Base-by-base conservation (phyloP, 2,888 invertebrate genomes). In the Phortica okadai region DNA sequence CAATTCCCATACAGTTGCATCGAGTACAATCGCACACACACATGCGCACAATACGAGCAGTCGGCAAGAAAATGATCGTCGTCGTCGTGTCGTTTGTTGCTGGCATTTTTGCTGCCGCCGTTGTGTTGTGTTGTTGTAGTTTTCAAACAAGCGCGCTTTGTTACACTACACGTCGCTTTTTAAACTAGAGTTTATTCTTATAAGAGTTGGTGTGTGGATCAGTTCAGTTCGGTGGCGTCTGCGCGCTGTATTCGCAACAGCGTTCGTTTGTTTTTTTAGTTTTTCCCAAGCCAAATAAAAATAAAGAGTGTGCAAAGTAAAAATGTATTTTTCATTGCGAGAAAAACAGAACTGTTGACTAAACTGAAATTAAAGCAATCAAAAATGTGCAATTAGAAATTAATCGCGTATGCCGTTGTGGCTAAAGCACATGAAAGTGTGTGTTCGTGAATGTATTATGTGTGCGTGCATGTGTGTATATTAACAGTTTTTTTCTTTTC, bases 151-250 rank as follows among this genome's bases (percentile, higher is more conserved):
- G 73, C 73, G 77, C 79, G 80, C 86, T 87, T 88, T 84, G 87
- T 84, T 83, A 80, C 50, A 50, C 86, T 82, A 80, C 76, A 86
- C 79, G 25, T 73, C 62, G 59, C 82, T 83, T 80, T 84, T 85
- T 80, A 83, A 84, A 87, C 84, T 82, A 80, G 87, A 87, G 89
- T 89, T 87, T 89, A 90, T 89, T 90, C 90, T 89, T 89, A 89
- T 87, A 88, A 90, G 90, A 90, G 90, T 88, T 56, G 81, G 82
- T 83, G 88, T 87, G 83, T 82, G 85, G 88, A 87, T 85, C 83
- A 85, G 82, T 83, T 77, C 80, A 64, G 67, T 69, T 50, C 50
- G 50, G 50, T 14, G 50, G 50, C 50, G 50, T 50, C 50, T 8
- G 50, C 14, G 50, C 42, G 59, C 59, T 8, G 59, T 59, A 33